Evolutionary conservation across 2,113 vertebrate genomes (phyloP).

Genomic region (Prionailurus viverrinus): DNA sequence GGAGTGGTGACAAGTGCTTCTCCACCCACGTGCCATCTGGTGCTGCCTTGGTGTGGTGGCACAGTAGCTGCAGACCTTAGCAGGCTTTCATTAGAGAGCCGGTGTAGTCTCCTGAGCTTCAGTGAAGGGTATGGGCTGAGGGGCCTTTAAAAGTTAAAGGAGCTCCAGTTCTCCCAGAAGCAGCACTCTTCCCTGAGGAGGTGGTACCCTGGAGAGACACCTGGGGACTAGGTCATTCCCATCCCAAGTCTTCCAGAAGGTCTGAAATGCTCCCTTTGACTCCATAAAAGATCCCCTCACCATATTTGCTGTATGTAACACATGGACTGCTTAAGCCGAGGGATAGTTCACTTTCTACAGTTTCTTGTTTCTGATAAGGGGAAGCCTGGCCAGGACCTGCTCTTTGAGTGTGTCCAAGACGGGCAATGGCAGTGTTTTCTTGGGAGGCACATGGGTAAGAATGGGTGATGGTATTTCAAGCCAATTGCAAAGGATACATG

Average conservation of each 20-base stretch:
- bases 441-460: neutral
- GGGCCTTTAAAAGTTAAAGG: neutral
- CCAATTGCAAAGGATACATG: neutral
- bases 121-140: neutral
- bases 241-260: neutral
- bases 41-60: neutral
- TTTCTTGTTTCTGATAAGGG: neutral
- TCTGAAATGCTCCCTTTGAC: neutral
- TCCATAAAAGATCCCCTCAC: neutral
- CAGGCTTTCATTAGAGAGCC: neutral
- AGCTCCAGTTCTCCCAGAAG: neutral
- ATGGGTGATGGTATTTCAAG: neutral
- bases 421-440: slow-evolving; percentile 6
- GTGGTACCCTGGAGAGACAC: neutral
- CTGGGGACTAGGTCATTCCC: neutral
- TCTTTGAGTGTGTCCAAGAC: neutral
- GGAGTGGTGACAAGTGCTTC: neutral
- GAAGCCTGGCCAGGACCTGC: neutral
- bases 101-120: neutral
- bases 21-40: neutral
- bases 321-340: neutral
- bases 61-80: neutral
- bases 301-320: neutral
- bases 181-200: neutral
- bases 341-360: neutral